Percentiles rank a stretch among this genome's conserved stretches.
These are phyloP conservation scores for Xenops minutus DNA, from an alignment of 2,797 vertebrate genomes.

Conservation along the genomic window DNA sequence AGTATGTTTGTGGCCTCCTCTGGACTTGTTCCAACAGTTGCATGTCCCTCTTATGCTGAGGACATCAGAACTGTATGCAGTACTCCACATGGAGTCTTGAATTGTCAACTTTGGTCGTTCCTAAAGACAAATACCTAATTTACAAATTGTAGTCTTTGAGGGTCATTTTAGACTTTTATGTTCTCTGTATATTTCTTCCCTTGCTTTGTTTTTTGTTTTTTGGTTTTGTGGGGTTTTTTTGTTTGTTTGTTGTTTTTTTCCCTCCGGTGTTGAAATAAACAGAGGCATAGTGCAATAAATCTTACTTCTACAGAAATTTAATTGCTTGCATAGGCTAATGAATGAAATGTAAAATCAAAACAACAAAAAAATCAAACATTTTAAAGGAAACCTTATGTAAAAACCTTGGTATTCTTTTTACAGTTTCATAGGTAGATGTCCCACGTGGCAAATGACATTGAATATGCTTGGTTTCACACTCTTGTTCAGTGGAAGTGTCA, in stretches of 20 bases:
- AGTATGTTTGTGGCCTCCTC: background rate
- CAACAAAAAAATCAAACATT: background rate
- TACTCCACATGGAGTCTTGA: fast-evolving
- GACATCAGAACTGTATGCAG: background rate
- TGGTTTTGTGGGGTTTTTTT: too few species aligned
- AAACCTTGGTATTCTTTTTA: background rate
- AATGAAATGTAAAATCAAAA: background rate
- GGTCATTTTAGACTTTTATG: background rate
- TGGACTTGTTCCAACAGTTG: background rate
- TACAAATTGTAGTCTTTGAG: background rate
- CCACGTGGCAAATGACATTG: background rate
- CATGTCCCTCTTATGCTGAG: background rate
- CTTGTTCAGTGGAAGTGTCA: background rate
- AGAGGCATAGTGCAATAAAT: background rate
- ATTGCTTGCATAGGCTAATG: background rate
- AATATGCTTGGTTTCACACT: background rate
- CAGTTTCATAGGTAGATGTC: background rate
- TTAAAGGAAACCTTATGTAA: background rate
- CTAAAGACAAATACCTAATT: background rate
- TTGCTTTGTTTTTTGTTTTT: background rate
- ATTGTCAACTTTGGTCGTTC: background rate
- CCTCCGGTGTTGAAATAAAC: background rate
- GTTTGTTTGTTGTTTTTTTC: background rate
- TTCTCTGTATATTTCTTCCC: background rate
- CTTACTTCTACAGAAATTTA: background rate